A percentile compares a stretch with the other conserved stretches of the same genome.
phyloP scores from a whole-genome alignment of 2,113 vertebrate genomes.

The Centrocercus urophasianus region DNA sequence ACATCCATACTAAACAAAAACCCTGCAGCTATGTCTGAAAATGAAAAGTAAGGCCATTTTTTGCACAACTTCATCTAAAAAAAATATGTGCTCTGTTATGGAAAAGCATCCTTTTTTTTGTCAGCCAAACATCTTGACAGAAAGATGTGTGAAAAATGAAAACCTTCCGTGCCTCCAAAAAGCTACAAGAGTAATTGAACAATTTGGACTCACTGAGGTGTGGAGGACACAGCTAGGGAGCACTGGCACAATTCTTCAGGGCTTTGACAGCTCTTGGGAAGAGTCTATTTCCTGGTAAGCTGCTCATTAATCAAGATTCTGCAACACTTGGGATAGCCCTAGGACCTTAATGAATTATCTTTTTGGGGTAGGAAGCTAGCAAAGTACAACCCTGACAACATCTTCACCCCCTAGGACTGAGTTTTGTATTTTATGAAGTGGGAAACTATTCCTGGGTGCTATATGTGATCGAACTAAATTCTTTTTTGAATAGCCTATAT shows the following conservation, averaged over 20 bases:
- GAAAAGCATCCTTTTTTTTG: not conserved
- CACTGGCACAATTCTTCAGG: constrained; percentile 37
- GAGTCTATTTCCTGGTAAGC: constrained; percentile 19
- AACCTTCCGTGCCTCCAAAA: constrained; percentile 3
- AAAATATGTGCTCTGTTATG: not conserved
- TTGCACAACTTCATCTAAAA: not conserved
- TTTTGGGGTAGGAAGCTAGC: not conserved
- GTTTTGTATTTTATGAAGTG: not conserved
- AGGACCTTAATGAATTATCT: not conserved
- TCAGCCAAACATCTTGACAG: not conserved
- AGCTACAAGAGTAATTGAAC: constrained; percentile 48
- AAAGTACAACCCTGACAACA: not conserved
- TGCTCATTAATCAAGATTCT: constrained; percentile 46
- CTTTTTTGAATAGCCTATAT: not conserved
- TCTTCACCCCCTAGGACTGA: not conserved
- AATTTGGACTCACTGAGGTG: constrained; percentile 57
- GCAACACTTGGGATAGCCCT: constrained; percentile 4
- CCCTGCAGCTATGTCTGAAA: not conserved
- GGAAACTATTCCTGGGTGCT: not conserved
- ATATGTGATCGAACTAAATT: not conserved
- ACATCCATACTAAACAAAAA: not conserved
- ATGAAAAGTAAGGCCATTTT: not conserved
- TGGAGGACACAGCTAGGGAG: constrained; percentile 28
- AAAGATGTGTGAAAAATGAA: not conserved
- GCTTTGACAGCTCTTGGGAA: constrained; percentile 42